Evolutionary conservation across 2,888 invertebrate species (phyloP).

Genomic region (Hypsopygia costalis): DNA sequence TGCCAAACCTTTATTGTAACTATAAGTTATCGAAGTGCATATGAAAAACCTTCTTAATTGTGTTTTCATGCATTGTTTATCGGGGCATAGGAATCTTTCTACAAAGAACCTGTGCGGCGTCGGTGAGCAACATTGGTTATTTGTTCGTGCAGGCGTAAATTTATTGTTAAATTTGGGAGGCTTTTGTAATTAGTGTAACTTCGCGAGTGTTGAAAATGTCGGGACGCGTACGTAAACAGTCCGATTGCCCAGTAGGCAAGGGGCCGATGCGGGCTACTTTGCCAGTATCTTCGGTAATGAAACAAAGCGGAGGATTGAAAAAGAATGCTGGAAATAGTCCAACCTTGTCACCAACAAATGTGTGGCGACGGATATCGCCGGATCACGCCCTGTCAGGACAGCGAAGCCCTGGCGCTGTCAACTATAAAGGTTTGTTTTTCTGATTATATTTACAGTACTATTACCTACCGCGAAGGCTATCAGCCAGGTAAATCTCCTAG

Average conservation of each 20-base stretch:
- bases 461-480: too few species aligned
- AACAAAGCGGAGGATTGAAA: slow-evolving; percentile 82
- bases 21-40: slow-evolving; percentile 32
- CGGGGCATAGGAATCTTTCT: slow-evolving; percentile 46
- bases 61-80: slow-evolving; percentile 32
- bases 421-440: slow-evolving; percentile 82
- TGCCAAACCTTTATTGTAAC: slow-evolving; percentile 37
- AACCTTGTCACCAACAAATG: slow-evolving; percentile 83
- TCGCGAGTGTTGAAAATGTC: slow-evolving; percentile 65
- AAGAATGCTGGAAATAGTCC: slow-evolving; percentile 83
- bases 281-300: slow-evolving; percentile 86
- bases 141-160: slow-evolving; percentile 46
- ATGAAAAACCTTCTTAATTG: slow-evolving; percentile 29
- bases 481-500: too few species aligned
- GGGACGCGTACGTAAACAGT: slow-evolving; percentile 83
- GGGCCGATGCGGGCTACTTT: slow-evolving; percentile 89
- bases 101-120: slow-evolving; percentile 73
- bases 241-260: slow-evolving; percentile 81
- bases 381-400: slow-evolving; percentile 86
- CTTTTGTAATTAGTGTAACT: slow-evolving; percentile 34
- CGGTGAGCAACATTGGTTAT: slow-evolving; percentile 51
- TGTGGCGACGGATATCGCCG: slow-evolving; percentile 85
- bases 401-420: slow-evolving; percentile 86
- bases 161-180: slow-evolving; percentile 34
- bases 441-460: too few species aligned